These are phyloP conservation scores for Lagorchestes hirsutus DNA, from an alignment of 2,797 vertebrate genomes.

Conservation along the genomic window DNA sequence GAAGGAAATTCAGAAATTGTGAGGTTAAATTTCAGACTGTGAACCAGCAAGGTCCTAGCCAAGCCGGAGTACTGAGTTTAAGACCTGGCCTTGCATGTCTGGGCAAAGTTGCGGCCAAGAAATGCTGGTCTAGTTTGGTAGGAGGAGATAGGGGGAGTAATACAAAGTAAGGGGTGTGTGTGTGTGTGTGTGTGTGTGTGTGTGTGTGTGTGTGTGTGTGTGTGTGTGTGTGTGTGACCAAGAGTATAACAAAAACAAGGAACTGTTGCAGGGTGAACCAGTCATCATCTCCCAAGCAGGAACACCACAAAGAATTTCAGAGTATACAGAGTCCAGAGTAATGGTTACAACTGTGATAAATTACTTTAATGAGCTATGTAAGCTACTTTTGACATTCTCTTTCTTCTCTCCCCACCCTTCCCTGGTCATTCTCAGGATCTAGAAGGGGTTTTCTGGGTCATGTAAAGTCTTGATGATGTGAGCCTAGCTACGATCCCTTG, in stretches of 20 bases:
- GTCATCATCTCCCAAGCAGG: background rate
- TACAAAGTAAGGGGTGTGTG: background rate
- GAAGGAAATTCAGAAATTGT: background rate
- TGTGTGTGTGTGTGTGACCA: background rate
- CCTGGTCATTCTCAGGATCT: background rate
- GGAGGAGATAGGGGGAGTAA: background rate
- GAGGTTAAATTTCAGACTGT: background rate
- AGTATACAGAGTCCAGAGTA: background rate
- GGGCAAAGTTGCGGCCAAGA: background rate
- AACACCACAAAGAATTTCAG: background rate
- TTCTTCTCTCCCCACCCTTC: background rate
- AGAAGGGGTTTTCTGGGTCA: background rate
- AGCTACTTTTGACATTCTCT: background rate
- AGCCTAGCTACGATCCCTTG: background rate
- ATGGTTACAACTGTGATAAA: background rate
- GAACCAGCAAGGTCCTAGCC: background rate
- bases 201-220: background rate
- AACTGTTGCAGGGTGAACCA: background rate
- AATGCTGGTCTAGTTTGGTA: background rate
- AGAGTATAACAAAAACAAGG: background rate
- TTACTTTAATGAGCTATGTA: background rate
- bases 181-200: background rate
- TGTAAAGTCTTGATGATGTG: background rate
- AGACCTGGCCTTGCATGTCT: background rate
- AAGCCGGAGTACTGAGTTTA: background rate